Conservation (phyloP, 1,140 invertebrate genomes). For the Nomia melanderi region DNA sequence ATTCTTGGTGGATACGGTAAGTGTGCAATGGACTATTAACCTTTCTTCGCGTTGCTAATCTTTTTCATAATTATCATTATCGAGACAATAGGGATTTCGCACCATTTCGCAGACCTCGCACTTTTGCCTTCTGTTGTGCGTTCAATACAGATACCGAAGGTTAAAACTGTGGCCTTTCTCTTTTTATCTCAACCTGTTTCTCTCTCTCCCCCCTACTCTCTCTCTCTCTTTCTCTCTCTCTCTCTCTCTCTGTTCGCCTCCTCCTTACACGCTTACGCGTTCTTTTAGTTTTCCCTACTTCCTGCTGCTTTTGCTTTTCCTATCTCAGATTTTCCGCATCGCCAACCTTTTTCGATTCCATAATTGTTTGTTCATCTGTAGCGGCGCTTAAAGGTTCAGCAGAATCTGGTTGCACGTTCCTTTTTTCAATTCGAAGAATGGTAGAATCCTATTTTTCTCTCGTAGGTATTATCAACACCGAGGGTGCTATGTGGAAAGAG, state of each 20-base stretch:
- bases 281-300: not conserved
- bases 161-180: not conserved
- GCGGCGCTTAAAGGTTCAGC: not conserved
- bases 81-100: constrained; percentile 11
- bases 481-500: constrained; percentile 95
- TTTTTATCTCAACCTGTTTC: not conserved
- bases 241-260: not conserved
- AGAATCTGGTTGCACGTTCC: not conserved
- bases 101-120: not conserved
- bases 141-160: not conserved
- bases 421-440: too few species aligned
- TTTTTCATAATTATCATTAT: constrained; percentile 39
- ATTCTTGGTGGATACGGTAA: constrained; percentile 95
- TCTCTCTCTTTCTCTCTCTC: not conserved
- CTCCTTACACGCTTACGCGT: too few species aligned
- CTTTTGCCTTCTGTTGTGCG: not conserved
- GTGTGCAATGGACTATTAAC: constrained; percentile 16
- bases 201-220: not conserved
- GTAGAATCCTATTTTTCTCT: constrained; percentile 38
- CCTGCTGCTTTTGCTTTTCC: too few species aligned
- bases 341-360: constrained; percentile 16
- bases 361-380: not conserved
- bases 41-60: not conserved
- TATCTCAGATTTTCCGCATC: not conserved
- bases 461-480: constrained; percentile 94